These are phyloP conservation scores for Falco novaeseelandiae DNA, from an alignment of 2,797 vertebrate genomes.

Conservation along the genomic window DNA sequence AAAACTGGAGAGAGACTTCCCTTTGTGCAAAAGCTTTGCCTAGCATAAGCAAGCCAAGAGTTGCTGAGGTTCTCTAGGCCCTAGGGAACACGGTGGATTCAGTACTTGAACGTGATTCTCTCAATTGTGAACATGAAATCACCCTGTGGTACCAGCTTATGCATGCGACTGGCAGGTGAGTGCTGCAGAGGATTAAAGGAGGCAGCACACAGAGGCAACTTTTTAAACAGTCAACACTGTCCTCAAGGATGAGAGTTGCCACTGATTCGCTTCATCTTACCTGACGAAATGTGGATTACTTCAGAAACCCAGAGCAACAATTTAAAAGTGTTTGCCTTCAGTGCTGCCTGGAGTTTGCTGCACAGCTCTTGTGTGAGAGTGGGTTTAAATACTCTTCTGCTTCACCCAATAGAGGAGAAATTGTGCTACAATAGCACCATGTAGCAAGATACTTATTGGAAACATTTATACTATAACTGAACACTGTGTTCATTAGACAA, in stretches of 20 bases:
- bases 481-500: neutral
- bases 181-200: neutral
- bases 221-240: neutral
- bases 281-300: neutral
- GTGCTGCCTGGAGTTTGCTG: neutral
- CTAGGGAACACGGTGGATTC: neutral
- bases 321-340: neutral
- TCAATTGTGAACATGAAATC: neutral
- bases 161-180: neutral
- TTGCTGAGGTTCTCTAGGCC: neutral
- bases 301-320: neutral
- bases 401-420: neutral
- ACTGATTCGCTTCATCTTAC: constrained; percentile 13
- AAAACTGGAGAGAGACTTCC: neutral
- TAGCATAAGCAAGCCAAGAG: neutral
- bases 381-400: neutral
- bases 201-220: neutral
- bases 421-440: neutral
- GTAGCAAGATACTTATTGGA: neutral
- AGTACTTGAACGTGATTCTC: neutral
- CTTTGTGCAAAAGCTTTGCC: neutral
- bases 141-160: neutral
- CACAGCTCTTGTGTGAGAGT: neutral
- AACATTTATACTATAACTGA: neutral
- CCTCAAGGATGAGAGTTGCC: neutral